These are phyloP conservation scores for Tokudaia tokunoshimensis DNA, from an alignment of 2,797 vertebrate species.

Conservation along the genomic window DNA sequence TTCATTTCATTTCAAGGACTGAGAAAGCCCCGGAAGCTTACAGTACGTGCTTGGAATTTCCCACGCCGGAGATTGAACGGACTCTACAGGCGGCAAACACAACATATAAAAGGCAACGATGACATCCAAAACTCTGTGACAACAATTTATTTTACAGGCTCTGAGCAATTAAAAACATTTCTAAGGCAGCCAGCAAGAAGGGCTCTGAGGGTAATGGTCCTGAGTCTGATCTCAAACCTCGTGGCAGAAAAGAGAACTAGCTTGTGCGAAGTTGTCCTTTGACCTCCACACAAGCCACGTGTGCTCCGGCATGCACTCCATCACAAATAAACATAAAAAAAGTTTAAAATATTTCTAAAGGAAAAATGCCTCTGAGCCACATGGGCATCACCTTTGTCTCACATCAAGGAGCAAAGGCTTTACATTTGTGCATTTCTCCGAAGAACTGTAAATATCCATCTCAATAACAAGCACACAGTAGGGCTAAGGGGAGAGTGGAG, in stretches of 20 bases:
- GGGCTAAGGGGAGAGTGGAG: background rate
- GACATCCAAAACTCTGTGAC: slow-evolving; percentile 19
- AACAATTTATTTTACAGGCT: slow-evolving; percentile 41
- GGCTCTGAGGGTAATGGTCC: background rate
- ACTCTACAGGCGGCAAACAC: background rate
- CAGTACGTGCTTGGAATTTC: slow-evolving; percentile 3
- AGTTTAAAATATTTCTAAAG: background rate
- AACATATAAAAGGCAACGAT: background rate
- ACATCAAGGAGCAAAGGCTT: background rate
- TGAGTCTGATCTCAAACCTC: background rate
- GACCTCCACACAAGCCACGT: background rate
- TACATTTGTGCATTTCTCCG: background rate
- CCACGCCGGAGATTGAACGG: background rate
- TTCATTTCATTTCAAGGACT: slow-evolving; percentile 32
- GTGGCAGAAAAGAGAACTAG: background rate
- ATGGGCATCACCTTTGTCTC: background rate
- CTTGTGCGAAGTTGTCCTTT: background rate
- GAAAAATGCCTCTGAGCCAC: background rate
- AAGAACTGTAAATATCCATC: background rate
- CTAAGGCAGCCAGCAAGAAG: background rate
- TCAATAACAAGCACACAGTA: background rate
- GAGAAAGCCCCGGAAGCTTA: background rate
- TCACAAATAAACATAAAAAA: background rate
- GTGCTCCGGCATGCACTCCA: rapidly evolving
- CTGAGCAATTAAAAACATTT: slow-evolving; percentile 48